A percentile compares a stretch with the other conserved stretches of the same genome.
Evolutionary conservation across 2,113 vertebrate genomes (phyloP).

Genomic region (Phyllostomus discolor): DNA sequence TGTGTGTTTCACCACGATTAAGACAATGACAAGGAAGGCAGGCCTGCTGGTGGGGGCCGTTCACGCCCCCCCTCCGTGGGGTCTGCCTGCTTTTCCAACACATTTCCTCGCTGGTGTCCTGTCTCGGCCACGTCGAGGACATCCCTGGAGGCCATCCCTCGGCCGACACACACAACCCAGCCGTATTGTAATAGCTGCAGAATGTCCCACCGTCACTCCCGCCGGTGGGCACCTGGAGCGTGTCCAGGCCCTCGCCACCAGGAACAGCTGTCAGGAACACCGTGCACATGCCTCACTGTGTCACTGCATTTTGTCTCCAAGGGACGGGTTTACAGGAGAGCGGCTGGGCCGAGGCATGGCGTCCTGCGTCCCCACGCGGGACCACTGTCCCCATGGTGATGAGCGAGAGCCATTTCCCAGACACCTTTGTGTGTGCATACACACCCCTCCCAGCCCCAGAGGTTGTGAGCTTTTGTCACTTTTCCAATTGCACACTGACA

Average conservation of each 20-base stretch:
- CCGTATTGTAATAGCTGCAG: not conserved
- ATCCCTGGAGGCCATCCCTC: rapidly evolving
- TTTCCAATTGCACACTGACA: rapidly evolving
- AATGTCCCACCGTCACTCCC: rapidly evolving
- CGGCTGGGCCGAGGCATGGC: rapidly evolving
- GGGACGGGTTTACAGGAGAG: not conserved
- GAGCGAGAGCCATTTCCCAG: not conserved
- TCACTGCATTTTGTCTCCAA: rapidly evolving
- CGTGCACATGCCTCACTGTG: rapidly evolving
- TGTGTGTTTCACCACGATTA: not conserved
- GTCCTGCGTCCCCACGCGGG: rapidly evolving
- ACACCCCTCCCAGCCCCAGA: rapidly evolving
- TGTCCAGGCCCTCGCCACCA: not conserved
- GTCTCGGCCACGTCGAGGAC: not conserved
- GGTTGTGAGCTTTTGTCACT: not conserved
- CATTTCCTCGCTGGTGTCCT: not conserved
- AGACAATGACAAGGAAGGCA: not conserved
- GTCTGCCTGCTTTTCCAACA: not conserved
- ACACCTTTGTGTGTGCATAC: rapidly evolving
- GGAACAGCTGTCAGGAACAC: rapidly evolving
- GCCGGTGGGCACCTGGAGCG: not conserved
- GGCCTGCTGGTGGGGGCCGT: rapidly evolving
- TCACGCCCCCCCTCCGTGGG: rapidly evolving
- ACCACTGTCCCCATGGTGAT: rapidly evolving
- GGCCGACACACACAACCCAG: not conserved